phyloP scores from a whole-genome alignment of 1,140 invertebrate genomes.

The Atta colombica region DNA sequence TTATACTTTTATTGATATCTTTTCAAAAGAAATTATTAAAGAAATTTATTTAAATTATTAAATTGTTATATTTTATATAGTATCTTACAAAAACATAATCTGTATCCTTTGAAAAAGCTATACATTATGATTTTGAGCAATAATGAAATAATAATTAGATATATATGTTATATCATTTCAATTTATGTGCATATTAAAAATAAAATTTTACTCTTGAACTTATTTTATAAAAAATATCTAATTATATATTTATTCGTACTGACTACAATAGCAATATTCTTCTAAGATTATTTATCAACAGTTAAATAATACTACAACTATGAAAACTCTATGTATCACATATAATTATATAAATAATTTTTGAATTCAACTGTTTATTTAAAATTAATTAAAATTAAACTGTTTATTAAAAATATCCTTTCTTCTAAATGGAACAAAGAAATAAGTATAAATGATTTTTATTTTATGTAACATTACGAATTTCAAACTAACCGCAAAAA shows the following conservation, averaged over 20 bases:
- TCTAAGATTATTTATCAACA: neutral
- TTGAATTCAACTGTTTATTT: conserved; percentile 16
- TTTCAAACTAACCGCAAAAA: conserved; percentile 36
- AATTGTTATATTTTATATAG: too few relatives aligned
- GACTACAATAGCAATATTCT: conserved; percentile 34
- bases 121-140: neutral
- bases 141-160: neutral
- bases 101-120: neutral
- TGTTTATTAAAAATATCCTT: neutral
- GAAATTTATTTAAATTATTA: conserved; percentile 3
- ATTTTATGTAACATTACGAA: conserved; percentile 24
- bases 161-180: neutral
- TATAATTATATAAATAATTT: conserved; percentile 24
- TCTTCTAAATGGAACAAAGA: neutral
- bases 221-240: conserved; percentile 45
- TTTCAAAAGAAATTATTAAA: too few relatives aligned
- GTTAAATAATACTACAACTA: conserved; percentile 1
- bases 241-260: conserved; percentile 39
- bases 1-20: too few relatives aligned
- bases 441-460: conserved; percentile 47
- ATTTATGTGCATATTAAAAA: conserved; percentile 1
- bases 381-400: too few relatives aligned
- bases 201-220: conserved; percentile 18
- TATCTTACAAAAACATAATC: too few relatives aligned
- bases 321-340: neutral